Evolutionary conservation across 2,113 vertebrate species (phyloP), one percentile per base, ranked within the genome.

Genomic region (Thymallus thymallus): DNA sequence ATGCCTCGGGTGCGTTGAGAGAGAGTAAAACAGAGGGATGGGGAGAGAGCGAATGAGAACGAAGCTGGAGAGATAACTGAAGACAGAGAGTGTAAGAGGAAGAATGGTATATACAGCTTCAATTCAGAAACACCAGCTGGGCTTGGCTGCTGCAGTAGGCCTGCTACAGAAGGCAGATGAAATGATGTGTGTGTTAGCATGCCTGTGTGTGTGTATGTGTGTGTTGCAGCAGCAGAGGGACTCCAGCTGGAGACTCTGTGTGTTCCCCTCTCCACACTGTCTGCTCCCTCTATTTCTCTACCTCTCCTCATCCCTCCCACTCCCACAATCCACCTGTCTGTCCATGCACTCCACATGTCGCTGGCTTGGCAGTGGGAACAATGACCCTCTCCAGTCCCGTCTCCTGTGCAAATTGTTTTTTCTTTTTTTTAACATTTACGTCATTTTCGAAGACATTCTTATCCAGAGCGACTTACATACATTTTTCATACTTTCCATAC

Each of bases 231-330:
- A 32, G 77, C 79, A 85, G 68, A 82, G 86, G 73, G 81, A 41
- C 79, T 85, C 83, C 80, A 87, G 85, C 83, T 86, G 83, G 80
- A 88, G 71, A 58, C 73, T 80, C 66, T 0, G 16, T 72, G 77
- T 81, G 64, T 55, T 58, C 68, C 69, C 67, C 76, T 41, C 58
- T 29, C 56, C 73, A 29, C 74, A 60, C 16, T 61, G n/a, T 61
- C 56, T 35, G 30, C 69, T 51, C 46, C 24, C 61, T 13, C 60
- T 24, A 14, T 46, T 71, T 48, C 7, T 45, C 26, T 1, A 29
- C 22, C 35, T 22, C 51, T 32, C 35, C 14, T 24, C 22, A 7
- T 71, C 45, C 32, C 63, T 61, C 30, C 32, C 68, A 13, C 55
- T 70, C 68, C 30, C 29, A 56, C 68, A 6, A 13, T 23, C 67